phyloP scores from a whole-genome alignment of 2,113 vertebrate species.

The Furnarius figulus region DNA sequence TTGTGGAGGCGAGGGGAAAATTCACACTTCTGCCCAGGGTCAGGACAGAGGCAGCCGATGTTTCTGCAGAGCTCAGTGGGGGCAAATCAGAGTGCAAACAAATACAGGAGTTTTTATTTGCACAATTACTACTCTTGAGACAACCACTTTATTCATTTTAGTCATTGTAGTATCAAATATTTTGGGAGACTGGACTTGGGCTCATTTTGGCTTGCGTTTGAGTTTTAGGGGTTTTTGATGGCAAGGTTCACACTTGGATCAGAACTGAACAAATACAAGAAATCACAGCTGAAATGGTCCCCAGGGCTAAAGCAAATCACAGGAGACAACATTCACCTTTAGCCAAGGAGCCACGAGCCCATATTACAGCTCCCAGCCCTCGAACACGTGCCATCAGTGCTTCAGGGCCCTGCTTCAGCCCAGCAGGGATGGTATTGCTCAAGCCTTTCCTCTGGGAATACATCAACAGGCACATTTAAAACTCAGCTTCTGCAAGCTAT shows the following conservation, averaged over 20 bases:
- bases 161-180: neutral
- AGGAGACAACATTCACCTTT: neutral
- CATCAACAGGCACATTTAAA: neutral
- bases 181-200: neutral
- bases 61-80: accelerated
- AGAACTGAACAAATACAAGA: neutral
- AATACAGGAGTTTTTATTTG: neutral
- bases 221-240: neutral
- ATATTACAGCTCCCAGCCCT: neutral
- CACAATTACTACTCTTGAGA: neutral
- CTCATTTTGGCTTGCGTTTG: neutral
- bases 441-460: neutral
- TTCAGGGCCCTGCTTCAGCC: neutral
- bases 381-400: accelerated
- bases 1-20: neutral
- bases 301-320: accelerated
- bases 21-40: neutral
- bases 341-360: neutral
- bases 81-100: neutral
- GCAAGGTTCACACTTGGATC: neutral
- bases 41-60: neutral
- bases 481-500: conserved; percentile 19
- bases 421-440: neutral
- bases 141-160: neutral
- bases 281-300: neutral